Conservation (phyloP, 2,888 invertebrate species). For the Aelia acuminata region DNA sequence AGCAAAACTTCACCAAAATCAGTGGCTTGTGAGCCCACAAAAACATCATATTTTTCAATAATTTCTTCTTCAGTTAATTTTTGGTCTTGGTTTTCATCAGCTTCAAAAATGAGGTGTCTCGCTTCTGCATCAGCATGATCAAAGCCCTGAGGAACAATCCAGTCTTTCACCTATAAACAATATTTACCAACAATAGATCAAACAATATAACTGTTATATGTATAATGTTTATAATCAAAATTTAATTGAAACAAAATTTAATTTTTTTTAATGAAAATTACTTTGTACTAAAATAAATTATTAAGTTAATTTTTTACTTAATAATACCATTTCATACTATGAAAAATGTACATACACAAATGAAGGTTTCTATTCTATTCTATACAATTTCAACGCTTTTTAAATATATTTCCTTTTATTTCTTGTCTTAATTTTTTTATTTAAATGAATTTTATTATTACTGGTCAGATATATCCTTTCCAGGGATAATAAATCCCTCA, state of each 20-base stretch:
- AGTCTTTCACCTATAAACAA: slow-evolving; percentile 76
- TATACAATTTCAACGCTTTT: too few relatives aligned
- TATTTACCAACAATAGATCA: neutral
- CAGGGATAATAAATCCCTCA: too few relatives aligned
- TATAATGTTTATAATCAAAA: neutral
- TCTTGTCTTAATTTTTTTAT: too few relatives aligned
- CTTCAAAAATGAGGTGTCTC: slow-evolving; percentile 93
- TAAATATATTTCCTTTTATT: too few relatives aligned
- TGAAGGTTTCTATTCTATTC: too few relatives aligned
- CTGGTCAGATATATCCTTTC: too few relatives aligned
- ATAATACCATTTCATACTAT: too few relatives aligned
- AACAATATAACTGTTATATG: neutral
- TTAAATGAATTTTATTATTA: too few relatives aligned
- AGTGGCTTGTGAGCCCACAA: slow-evolving; percentile 98
- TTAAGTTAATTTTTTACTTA: too few relatives aligned
- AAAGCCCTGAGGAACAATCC: slow-evolving; percentile 96
- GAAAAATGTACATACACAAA: too few relatives aligned
- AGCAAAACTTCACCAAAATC: slow-evolving; percentile 97
- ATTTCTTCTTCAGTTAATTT: slow-evolving; percentile 91
- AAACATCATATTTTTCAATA: slow-evolving; percentile 94
- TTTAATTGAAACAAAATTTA: neutral
- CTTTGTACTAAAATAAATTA: neutral
- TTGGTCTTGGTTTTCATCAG: slow-evolving; percentile 92
- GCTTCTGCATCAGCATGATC: slow-evolving; percentile 98
- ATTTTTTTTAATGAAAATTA: too few relatives aligned